Evolutionary conservation across 23 tunicate genomes (phyloP).

Genomic region (Ascidia mentula): DNA sequence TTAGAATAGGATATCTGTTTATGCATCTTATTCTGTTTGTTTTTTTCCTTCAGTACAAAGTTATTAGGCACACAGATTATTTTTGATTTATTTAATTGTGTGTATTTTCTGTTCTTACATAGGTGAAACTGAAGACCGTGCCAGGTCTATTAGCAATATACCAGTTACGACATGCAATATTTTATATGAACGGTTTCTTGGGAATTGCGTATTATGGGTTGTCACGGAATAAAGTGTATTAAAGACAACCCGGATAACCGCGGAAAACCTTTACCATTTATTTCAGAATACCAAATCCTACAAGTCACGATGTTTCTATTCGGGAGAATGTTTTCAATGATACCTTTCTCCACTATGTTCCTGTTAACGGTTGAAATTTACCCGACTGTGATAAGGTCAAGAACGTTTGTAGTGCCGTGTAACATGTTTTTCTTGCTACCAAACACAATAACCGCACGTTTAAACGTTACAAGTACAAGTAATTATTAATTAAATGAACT

Average conservation of each 20-base stretch:
- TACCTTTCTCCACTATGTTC: slow-evolving; percentile 29
- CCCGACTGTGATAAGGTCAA: slow-evolving; percentile 31
- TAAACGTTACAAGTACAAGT: no score
- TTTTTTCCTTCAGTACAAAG: neutral
- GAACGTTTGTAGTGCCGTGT: neutral
- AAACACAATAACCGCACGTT: neutral
- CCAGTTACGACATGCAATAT: no score
- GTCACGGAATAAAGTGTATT: no score
- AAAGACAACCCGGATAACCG: no score
- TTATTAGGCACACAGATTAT: neutral
- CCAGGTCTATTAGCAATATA: no score
- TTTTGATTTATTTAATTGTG: neutral
- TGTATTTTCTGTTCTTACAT: no score
- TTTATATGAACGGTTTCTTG: no score
- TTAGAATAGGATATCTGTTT: neutral
- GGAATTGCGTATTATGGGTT: no score
- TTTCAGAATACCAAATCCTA: neutral
- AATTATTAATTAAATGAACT: neutral
- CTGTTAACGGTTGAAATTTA: slow-evolving; percentile 28
- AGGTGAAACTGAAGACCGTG: no score
- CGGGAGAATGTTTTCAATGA: slow-evolving; percentile 24
- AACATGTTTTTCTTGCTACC: neutral
- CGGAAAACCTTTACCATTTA: neutral
- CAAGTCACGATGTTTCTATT: slow-evolving; percentile 9
- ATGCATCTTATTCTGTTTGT: neutral